A percentile compares a stretch with the other conserved stretches of the same genome.
phyloP scores from a whole-genome alignment of 2,888 invertebrate genomes.

The Cerceris ruficornis region DNA sequence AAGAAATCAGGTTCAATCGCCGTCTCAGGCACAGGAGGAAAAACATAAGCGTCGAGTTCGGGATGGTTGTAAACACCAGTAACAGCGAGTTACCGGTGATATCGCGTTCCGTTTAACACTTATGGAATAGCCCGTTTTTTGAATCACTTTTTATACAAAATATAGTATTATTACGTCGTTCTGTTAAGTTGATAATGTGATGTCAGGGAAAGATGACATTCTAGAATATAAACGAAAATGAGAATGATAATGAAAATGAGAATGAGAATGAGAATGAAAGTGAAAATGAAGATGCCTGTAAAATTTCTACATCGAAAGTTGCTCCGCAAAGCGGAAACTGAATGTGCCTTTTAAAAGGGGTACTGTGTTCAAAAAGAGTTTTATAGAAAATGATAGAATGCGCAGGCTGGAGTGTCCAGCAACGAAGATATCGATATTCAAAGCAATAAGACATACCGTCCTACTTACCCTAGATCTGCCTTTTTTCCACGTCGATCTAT shows the following conservation, averaged over 20 bases:
- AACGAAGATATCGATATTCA: conserved; percentile 1
- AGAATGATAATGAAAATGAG: too few species aligned
- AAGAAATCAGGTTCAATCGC: conserved; percentile 81
- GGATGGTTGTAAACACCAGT: conserved; percentile 86
- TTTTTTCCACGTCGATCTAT: conserved; percentile 35
- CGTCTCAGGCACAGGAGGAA: conserved; percentile 85
- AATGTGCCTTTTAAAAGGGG: conserved; percentile 59
- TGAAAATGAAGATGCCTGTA: too few species aligned
- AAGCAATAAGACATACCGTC: conserved; percentile 52
- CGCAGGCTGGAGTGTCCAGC: neutral
- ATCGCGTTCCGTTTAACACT: neutral
- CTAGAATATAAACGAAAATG: too few species aligned
- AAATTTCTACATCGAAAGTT: neutral
- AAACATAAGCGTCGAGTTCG: conserved; percentile 84
- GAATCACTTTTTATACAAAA: too few species aligned
- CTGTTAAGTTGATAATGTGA: too few species aligned
- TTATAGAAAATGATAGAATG: conserved; percentile 4
- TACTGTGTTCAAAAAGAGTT: conserved; percentile 30
- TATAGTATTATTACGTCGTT: too few species aligned
- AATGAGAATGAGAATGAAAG: too few species aligned
- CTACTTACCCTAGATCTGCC: conserved; percentile 43
- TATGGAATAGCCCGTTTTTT: too few species aligned
- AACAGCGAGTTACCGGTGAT: conserved; percentile 39
- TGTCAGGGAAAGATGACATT: too few species aligned
- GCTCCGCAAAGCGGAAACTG: conserved; percentile 21